Evolutionary conservation across 2,797 vertebrate species (phyloP).

Genomic region (Paedocypris micromegethes): DNA sequence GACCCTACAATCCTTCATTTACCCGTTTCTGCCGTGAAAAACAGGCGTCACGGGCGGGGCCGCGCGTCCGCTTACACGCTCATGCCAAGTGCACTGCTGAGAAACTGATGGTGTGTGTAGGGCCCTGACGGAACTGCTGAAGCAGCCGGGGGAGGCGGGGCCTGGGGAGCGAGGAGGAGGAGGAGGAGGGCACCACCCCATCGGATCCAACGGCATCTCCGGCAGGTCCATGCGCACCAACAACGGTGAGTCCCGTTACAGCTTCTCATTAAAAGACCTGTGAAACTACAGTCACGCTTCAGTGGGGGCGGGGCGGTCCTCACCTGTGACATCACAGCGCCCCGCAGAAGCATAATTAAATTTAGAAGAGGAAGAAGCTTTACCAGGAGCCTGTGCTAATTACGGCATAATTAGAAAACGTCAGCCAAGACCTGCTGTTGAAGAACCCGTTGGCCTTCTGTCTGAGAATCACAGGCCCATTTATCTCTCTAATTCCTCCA

Average conservation of each 20-base stretch:
- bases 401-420: conserved; percentile 35
- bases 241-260: conserved; percentile 68
- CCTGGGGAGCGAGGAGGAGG: conserved; percentile 59
- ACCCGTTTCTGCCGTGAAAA: too few species aligned
- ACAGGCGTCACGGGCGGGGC: background rate
- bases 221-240: conserved; percentile 69
- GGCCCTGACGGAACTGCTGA: conserved; percentile 87
- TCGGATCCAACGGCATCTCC: conserved; percentile 76
- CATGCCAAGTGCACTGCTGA: conserved; percentile 15
- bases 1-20: too few species aligned
- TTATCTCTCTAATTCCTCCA: conserved; percentile 15
- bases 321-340: background rate
- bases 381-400: conserved; percentile 24
- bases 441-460: conserved; percentile 31
- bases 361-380: conserved; percentile 18
- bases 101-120: conserved; percentile 57
- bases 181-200: conserved; percentile 75
- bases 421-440: conserved; percentile 33
- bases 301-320: too few species aligned
- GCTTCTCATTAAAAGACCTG: background rate
- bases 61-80: conserved; percentile 5
- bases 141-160: conserved; percentile 78
- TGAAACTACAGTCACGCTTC: too few species aligned
- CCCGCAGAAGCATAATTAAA: conserved; percentile 23
- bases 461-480: conserved; percentile 23